Conservation (phyloP, 2,113 vertebrate species). For the Desmodus rotundus region DNA sequence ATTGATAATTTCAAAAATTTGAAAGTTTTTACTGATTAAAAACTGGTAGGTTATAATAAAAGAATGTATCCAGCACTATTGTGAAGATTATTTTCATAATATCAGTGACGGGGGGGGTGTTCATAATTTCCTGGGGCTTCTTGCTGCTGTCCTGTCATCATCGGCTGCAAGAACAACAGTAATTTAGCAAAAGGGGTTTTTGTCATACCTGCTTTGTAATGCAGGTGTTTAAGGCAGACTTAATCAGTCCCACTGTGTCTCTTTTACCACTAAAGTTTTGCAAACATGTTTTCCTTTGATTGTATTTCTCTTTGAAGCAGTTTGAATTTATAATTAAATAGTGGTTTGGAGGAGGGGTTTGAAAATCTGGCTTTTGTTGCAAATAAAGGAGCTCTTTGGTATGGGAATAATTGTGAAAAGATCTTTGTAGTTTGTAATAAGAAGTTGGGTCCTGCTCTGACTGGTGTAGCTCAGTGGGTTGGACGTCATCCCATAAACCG, state of each 20-base stretch:
- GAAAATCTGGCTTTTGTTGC: not conserved
- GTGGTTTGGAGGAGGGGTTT: not conserved
- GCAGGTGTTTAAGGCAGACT: accelerated
- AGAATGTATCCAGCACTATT: not conserved
- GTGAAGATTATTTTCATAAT: not conserved
- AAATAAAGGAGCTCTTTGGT: not conserved
- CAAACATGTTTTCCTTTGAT: not conserved
- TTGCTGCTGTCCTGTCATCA: constrained; percentile 7
- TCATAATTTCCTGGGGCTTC: not conserved
- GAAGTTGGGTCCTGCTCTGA: not conserved
- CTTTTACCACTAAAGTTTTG: not conserved
- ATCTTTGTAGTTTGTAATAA: not conserved
- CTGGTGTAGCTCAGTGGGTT: too few relatives aligned
- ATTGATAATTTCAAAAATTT: constrained; percentile 11
- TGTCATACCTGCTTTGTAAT: not conserved
- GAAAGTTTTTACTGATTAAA: not conserved
- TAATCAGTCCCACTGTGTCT: not conserved
- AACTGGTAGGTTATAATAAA: not conserved
- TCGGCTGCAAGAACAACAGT: constrained; percentile 17
- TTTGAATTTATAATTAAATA: not conserved
- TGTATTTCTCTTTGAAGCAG: not conserved
- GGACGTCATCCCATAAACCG: too few relatives aligned
- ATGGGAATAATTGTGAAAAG: not conserved
- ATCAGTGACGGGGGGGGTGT: not conserved
- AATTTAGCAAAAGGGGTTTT: not conserved